Evolutionary conservation across 2,797 vertebrate species (phyloP).

Genomic region (Pseudochirops cupreus): DNA sequence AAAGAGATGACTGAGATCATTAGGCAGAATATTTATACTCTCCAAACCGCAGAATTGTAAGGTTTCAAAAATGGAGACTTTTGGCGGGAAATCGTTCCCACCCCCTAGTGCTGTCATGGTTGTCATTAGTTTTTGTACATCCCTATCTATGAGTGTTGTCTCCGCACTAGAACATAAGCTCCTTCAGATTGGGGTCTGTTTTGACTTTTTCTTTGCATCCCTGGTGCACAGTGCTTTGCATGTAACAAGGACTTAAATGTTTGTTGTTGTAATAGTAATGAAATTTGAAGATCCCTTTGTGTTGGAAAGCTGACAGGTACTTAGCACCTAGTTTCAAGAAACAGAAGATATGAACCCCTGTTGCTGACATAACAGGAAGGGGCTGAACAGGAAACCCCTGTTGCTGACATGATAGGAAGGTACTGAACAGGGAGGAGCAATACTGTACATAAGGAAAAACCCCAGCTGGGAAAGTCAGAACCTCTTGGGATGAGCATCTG

Average conservation of each 20-base stretch:
- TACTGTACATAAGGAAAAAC: too few species aligned
- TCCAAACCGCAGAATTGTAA: neutral
- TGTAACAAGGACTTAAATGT: neutral
- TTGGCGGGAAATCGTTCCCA: neutral
- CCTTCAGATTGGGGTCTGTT: neutral
- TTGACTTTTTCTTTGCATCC: neutral
- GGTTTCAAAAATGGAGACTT: neutral
- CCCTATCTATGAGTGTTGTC: neutral
- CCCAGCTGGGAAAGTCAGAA: too few species aligned
- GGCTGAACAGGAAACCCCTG: too few species aligned
- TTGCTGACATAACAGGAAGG: too few species aligned
- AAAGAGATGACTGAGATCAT: neutral
- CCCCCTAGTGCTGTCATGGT: neutral
- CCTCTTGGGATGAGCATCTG: too few species aligned
- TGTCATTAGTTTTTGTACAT: neutral
- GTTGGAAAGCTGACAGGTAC: too few species aligned
- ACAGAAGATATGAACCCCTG: too few species aligned
- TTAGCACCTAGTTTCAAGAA: too few species aligned
- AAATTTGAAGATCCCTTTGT: too few species aligned
- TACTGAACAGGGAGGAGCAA: too few species aligned
- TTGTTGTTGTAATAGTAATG: neutral
- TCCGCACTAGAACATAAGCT: neutral
- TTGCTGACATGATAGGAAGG: too few species aligned
- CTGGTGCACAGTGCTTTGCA: neutral
- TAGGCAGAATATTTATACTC: neutral